phyloP scores from a whole-genome alignment of 2,888 invertebrate genomes.

The Melieria crassipennis region DNA sequence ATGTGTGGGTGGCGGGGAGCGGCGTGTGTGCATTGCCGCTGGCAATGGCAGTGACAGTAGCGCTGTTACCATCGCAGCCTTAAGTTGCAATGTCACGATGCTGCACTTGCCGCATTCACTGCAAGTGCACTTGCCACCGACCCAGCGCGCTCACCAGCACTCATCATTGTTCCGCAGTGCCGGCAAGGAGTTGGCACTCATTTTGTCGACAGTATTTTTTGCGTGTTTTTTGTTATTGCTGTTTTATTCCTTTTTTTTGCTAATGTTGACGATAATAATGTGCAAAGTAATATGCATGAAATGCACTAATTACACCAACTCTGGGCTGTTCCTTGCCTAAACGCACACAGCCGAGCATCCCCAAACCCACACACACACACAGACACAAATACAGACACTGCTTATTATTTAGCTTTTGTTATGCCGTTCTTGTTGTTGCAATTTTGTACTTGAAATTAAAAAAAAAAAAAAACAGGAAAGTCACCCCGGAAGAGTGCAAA shows the following conservation, averaged over 20 bases:
- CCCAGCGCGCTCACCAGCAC: background rate
- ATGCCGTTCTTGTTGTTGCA: background rate
- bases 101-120: constrained; percentile 18
- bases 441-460: constrained; percentile 28
- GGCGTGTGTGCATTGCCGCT: constrained; percentile 11
- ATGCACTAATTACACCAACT: constrained; percentile 33
- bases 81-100: constrained; percentile 37
- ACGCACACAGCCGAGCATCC: no score
- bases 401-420: background rate
- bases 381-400: no score
- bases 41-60: constrained; percentile 22
- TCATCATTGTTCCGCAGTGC: background rate
- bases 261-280: constrained; percentile 13
- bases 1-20: background rate
- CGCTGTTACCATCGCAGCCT: constrained; percentile 1
- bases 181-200: no score
- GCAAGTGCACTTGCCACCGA: background rate
- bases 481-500: constrained; percentile 40
- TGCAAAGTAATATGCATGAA: constrained; percentile 12
- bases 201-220: no score
- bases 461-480: constrained; percentile 17
- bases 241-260: background rate
- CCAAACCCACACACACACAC: no score
- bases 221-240: background rate
- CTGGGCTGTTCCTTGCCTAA: background rate